Evolutionary conservation across 1,140 invertebrate genomes (phyloP).

Genomic region (Drosophila sulfurigaster): DNA sequence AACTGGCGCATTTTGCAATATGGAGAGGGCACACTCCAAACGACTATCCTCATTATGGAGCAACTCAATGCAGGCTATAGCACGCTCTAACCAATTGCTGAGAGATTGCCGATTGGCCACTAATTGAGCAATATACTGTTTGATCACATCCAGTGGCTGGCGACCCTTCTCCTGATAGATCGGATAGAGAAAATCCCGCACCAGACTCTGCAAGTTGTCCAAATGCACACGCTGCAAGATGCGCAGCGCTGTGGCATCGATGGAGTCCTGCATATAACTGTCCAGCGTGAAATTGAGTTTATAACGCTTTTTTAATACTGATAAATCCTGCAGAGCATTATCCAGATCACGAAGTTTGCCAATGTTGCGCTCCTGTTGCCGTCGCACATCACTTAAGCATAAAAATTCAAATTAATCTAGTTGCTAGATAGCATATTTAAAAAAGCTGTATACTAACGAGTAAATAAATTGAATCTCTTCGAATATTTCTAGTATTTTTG

Average conservation of each 20-base stretch:
- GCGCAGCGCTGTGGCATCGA: constrained; percentile 77
- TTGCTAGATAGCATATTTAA: background rate
- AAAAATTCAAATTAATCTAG: background rate
- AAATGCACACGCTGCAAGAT: constrained; percentile 80
- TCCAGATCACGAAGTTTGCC: constrained; percentile 72
- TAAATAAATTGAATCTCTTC: constrained; percentile 78
- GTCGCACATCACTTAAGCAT: constrained; percentile 64
- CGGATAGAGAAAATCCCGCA: constrained; percentile 77
- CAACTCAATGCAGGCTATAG: constrained; percentile 71
- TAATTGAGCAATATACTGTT: constrained; percentile 73
- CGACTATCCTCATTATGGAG: constrained; percentile 81
- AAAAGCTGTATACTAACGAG: constrained; percentile 54
- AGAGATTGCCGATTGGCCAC: constrained; percentile 67
- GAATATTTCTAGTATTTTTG: constrained; percentile 77
- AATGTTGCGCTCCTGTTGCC: constrained; percentile 76
- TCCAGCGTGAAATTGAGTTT: constrained; percentile 78
- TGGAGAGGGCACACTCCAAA: constrained; percentile 69
- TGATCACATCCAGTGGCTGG: constrained; percentile 66
- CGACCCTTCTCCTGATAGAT: constrained; percentile 79
- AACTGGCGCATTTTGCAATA: constrained; percentile 74
- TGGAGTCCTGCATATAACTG: constrained; percentile 75
- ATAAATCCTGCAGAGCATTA: constrained; percentile 75
- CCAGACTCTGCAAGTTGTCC: constrained; percentile 70
- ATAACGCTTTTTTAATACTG: constrained; percentile 75
- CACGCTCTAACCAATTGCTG: constrained; percentile 75